Evolutionary conservation across 2,113 vertebrate species (phyloP), one percentile per base, ranked within the genome.

Genomic region (Eolophus roseicapilla): DNA sequence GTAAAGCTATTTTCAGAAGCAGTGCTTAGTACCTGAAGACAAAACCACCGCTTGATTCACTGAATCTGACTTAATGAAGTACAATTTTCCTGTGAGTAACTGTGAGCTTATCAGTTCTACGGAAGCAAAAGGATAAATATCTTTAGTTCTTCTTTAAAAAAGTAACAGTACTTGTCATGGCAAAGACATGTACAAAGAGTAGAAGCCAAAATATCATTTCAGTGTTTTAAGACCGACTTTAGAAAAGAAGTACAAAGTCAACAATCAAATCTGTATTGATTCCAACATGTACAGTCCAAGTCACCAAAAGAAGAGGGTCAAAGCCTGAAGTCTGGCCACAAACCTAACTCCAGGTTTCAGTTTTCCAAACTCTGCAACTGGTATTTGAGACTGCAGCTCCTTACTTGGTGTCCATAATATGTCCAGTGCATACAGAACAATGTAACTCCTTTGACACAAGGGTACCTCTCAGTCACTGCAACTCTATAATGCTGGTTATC

Each of bases 151-250:
- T 88, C 82, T 82, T 84, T 92, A 85, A 86, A 91, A 95, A 96
- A 37, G 33, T 96, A 96, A 95, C 93, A 96, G 96, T 93, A 35
- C 83, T 91, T 95, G 88, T 93, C 91, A 92, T 77, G 86, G 95
- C 96, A 94, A 84, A 86, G 91, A 78, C 65, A 17, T 4, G 77
- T 89, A 93, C 82, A 95, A 88, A 94, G 90, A 93, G 73, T 64
- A 86, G 69, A 82, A 82, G 77, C 59, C 80, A 92, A 95, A 93
- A 90, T 69, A 71, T 3, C 4, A 70, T 79, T 73, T 91, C 74
- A 94, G 74, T 80, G 77, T 18, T 91, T 94, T 46, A 82, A 91
- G 65, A 85, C 35, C 19, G 27, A 68, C 31, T 93, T 81, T 62
- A 65, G 88, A 95, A 92, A 94, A 25, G 29, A 89, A 82, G 78